These are phyloP conservation scores for Hypercompe scribonia DNA, from an alignment of 2,888 invertebrate species.

Conservation along the genomic window DNA sequence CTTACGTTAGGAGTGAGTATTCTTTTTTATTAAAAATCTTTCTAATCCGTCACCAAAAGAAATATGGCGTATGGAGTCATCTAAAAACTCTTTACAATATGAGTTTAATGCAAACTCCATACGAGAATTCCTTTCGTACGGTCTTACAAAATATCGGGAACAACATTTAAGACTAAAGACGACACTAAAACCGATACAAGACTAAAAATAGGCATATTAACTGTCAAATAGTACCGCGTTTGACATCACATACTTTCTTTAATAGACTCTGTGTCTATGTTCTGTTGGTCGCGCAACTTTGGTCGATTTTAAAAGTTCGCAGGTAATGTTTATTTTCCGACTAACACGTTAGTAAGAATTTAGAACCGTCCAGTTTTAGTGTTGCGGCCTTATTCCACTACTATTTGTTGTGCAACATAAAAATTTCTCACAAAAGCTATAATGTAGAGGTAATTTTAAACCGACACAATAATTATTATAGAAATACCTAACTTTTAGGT, in stretches of 20 bases:
- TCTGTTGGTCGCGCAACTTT: neutral
- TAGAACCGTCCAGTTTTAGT: conserved; percentile 63
- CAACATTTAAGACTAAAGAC: conserved; percentile 82
- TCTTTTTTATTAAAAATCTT: conserved; percentile 72
- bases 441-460: conserved; percentile 81
- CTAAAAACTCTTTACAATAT: conserved; percentile 57
- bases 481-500: conserved; percentile 82
- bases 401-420: conserved; percentile 84
- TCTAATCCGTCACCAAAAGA: conserved; percentile 66
- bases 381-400: conserved; percentile 73
- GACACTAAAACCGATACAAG: conserved; percentile 69
- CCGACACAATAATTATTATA: conserved; percentile 85
- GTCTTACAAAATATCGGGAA: conserved; percentile 84
- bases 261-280: neutral
- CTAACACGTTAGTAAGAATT: conserved; percentile 22
- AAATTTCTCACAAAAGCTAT: conserved; percentile 83
- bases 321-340: conserved; percentile 25
- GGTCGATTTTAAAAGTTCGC: neutral
- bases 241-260: conserved; percentile 40
- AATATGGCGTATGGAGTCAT: conserved; percentile 69
- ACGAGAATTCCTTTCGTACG: conserved; percentile 61
- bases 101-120: conserved; percentile 70
- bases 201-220: conserved; percentile 40
- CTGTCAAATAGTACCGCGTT: conserved; percentile 39
- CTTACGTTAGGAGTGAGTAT: conserved; percentile 84